These are phyloP conservation scores for Leptopilina drosophilae DNA, from an alignment of 2,888 invertebrate genomes.

Conservation along the genomic window DNA sequence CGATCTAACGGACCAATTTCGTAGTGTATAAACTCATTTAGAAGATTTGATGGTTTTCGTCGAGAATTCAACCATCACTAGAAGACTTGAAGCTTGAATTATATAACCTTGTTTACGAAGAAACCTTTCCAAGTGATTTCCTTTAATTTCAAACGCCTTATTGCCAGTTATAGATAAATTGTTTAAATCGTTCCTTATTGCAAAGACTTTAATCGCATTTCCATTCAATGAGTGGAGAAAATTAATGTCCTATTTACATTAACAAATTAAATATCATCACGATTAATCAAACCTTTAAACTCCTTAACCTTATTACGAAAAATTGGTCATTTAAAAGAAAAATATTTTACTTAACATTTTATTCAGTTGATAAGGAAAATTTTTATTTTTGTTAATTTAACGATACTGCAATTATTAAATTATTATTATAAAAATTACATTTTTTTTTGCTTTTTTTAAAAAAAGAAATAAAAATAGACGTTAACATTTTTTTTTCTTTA, in stretches of 20 bases:
- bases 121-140: constrained; percentile 12
- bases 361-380: too few species aligned
- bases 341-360: too few species aligned
- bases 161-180: constrained; percentile 11
- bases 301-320: too few species aligned
- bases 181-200: background rate
- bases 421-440: too few species aligned
- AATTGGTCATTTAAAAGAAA: too few species aligned
- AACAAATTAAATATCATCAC: background rate
- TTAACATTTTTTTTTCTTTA: too few species aligned
- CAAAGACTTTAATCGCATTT: background rate
- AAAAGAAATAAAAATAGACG: too few species aligned
- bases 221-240: background rate
- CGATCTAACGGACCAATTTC: constrained; percentile 57
- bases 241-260: background rate
- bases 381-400: too few species aligned
- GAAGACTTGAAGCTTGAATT: constrained; percentile 35
- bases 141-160: constrained; percentile 11
- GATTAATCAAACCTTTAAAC: background rate
- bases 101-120: constrained; percentile 30
- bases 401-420: too few species aligned
- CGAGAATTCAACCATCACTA: constrained; percentile 45
- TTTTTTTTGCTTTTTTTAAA: too few species aligned
- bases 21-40: constrained; percentile 56
- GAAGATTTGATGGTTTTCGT: constrained; percentile 49